Evolutionary conservation across 2,797 vertebrate genomes (phyloP).

Genomic region (Dallia pectoralis): DNA sequence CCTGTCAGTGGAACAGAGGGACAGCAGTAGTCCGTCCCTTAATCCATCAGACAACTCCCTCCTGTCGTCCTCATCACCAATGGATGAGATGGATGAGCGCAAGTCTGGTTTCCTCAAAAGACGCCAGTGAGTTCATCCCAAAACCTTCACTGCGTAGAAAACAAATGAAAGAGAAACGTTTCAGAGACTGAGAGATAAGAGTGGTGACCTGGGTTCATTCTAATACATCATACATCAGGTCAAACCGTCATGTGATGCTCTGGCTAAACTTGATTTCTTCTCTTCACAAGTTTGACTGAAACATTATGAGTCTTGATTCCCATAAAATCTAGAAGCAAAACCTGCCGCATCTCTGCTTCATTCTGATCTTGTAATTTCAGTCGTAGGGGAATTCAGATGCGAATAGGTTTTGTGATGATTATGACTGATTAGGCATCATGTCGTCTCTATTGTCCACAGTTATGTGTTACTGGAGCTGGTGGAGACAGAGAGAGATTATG

Average conservation of each 20-base stretch:
- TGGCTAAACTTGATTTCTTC: not conserved
- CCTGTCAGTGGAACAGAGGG: constrained; percentile 89
- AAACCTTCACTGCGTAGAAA: not conserved
- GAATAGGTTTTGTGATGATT: not conserved
- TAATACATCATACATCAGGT: not conserved
- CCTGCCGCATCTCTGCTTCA: too few relatives aligned
- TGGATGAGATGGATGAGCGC: constrained; percentile 94
- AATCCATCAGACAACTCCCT: constrained; percentile 96
- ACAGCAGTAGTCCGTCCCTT: constrained; percentile 93
- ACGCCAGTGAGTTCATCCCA: constrained; percentile 83
- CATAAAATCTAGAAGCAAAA: too few relatives aligned
- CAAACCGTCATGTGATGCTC: not conserved
- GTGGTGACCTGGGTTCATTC: not conserved
- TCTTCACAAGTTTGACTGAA: not conserved
- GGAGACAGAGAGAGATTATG: constrained; percentile 96
- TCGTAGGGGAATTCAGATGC: too few relatives aligned
- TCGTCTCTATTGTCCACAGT: constrained; percentile 64
- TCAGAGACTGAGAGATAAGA: not conserved
- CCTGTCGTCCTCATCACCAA: constrained; percentile 93
- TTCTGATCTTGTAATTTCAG: too few relatives aligned
- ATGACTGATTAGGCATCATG: not conserved
- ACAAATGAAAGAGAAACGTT: too few relatives aligned
- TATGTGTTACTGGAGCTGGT: constrained; percentile 96
- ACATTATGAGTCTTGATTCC: too few relatives aligned
- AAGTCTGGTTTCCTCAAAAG: constrained; percentile 93